A percentile compares a stretch with the other conserved stretches of the same genome.
Conservation (phyloP, 2,113 vertebrate species). For the Sylvia atricapilla region DNA sequence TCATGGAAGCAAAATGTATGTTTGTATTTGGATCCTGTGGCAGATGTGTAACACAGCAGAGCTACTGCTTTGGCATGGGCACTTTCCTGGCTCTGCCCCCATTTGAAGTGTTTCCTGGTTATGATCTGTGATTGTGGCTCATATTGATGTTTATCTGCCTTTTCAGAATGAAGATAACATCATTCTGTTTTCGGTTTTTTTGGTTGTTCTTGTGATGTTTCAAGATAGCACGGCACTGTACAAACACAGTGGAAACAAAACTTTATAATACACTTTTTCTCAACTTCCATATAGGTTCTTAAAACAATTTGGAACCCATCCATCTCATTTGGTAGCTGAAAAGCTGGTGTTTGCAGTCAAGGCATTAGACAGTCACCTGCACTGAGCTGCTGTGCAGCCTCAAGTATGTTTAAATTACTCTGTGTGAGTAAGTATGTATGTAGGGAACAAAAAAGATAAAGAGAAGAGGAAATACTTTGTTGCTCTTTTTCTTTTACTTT, state of each 20-base stretch:
- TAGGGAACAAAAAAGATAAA: not conserved
- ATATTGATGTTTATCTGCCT: not conserved
- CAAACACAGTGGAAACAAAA: not conserved
- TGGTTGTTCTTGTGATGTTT: not conserved
- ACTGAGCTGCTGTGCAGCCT: not conserved
- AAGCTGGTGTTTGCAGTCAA: not conserved
- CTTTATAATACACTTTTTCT: not conserved
- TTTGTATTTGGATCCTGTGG: not conserved
- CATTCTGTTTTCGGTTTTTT: not conserved
- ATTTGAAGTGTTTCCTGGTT: not conserved
- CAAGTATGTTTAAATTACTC: not conserved
- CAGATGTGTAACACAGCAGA: not conserved
- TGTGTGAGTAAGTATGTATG: not conserved
- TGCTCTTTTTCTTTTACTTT: not conserved
- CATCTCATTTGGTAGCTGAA: not conserved
- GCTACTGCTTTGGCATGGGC: not conserved
- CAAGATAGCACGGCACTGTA: not conserved
- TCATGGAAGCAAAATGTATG: not conserved
- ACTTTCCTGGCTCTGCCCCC: not conserved
- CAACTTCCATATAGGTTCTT: not conserved
- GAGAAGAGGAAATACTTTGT: not conserved
- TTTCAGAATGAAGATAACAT: not conserved
- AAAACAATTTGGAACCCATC: not conserved
- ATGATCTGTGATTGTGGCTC: not conserved
- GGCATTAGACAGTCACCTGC: not conserved